Percentiles rank a stretch among this genome's conserved stretches.
Evolutionary conservation across 2,888 invertebrate genomes (phyloP).

Genomic region (Drosophila mercatorum): DNA sequence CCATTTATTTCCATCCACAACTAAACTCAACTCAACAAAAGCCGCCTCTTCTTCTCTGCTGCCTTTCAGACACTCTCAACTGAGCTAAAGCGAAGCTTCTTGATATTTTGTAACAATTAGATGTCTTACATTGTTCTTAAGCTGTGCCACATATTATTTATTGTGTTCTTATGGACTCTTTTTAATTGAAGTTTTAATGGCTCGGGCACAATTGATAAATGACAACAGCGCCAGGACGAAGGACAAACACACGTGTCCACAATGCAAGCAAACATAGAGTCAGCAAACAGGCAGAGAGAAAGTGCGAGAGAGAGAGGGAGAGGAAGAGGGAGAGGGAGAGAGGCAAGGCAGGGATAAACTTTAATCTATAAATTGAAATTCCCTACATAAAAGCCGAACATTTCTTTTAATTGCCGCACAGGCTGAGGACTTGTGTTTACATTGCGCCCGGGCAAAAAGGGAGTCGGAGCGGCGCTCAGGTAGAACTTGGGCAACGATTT

Average conservation of each 20-base stretch:
- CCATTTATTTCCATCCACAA: background rate
- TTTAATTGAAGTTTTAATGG: constrained; percentile 34
- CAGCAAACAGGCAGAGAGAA: background rate
- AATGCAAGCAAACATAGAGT: constrained; percentile 1
- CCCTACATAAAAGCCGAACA: constrained; percentile 54
- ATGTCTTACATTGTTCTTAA: constrained; percentile 9
- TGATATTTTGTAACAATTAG: constrained; percentile 5
- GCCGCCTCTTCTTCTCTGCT: too few relatives aligned
- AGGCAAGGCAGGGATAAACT: constrained; percentile 30
- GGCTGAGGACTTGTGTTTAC: constrained; percentile 67
- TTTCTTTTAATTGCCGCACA: constrained; percentile 69
- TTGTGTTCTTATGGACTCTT: constrained; percentile 10
- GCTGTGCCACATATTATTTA: constrained; percentile 5
- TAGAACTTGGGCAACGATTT: constrained; percentile 26
- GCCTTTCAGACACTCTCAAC: background rate
- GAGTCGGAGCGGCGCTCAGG: background rate
- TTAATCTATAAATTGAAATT: constrained; percentile 77
- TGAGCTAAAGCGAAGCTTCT: background rate
- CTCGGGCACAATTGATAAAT: constrained; percentile 28
- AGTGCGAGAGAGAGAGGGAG: background rate
- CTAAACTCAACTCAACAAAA: background rate
- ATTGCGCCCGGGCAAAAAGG: constrained; percentile 28
- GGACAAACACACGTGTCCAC: constrained; percentile 20
- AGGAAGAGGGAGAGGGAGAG: background rate
- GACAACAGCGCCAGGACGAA: constrained; percentile 14